Evolutionary conservation across 2,113 vertebrate species (phyloP), one percentile per base, ranked within the genome.

Genomic region (Oryzias melastigma): DNA sequence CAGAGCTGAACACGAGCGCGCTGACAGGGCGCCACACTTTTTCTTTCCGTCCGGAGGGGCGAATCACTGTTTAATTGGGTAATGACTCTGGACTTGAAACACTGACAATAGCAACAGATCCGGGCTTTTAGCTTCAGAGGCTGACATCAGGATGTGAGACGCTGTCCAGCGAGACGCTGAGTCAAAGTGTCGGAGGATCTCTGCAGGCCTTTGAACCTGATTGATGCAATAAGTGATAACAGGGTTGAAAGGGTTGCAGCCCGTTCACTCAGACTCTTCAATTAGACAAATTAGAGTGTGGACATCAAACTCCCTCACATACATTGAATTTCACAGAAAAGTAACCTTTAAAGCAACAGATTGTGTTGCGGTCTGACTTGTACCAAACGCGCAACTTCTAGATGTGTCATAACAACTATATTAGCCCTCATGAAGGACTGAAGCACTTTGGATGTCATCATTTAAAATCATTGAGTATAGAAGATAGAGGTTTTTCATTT

Each of bases 11-110:
- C 50, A 76, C 71, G 71, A 68, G 64, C 25, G 61, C 27, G 55
- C 62, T 74, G 61, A 74, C 73, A 59, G 65, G 24, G 57, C n/a
- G 47, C n/a, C 43, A 63, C 44, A n/a, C 56, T 57, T 35, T 12
- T 12, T 35, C 35, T 18, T 45, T 19, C 16, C 29, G 44, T 73
- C 68, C 71, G 61, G 7, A 52, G 52, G 65, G 59, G 8, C 53
- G 27, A 63, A 60, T 81, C 69, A 68, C 24, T 47, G 51, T 76
- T 71, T 70, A 58, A 64, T 41, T 52, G 52, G 14, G 43, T 71
- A 75, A 79, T 66, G 65, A 68, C 58, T 72, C 55, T 22, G 69
- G 75, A 69, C 69, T 70, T 50, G 45, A 75, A 58, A 65, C 66
- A 59, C 65, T 70, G 59, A 67, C 58, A 69, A 25, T 14, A 63